Evolutionary conservation across 1,140 invertebrate species (phyloP).

Genomic region (Sinella curviseta): DNA sequence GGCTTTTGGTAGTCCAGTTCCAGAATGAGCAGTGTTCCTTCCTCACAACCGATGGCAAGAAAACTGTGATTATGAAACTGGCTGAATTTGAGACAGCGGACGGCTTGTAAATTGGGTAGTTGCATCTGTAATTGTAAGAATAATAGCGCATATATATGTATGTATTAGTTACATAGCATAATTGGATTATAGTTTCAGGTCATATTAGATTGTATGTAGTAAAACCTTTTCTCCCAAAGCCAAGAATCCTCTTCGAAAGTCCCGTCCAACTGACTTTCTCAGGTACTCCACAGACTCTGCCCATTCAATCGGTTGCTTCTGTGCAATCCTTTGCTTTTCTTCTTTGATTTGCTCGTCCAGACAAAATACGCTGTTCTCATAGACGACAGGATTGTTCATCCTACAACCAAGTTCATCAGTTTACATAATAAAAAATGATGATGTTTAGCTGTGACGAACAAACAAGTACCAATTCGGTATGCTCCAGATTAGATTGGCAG

Average conservation of each 20-base stretch:
- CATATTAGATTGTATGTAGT: not conserved
- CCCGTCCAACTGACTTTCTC: not conserved
- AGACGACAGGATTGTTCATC: not conserved
- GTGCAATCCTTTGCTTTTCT: not conserved
- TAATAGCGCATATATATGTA: not conserved
- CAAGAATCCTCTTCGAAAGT: not conserved
- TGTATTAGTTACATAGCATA: not conserved
- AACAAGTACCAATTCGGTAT: not conserved
- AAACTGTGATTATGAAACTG: not conserved
- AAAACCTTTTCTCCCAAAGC: not conserved
- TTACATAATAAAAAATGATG: not conserved
- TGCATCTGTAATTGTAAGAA: not conserved
- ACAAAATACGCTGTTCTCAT: not conserved
- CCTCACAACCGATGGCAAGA: conserved; percentile 1
- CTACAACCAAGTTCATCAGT: not conserved
- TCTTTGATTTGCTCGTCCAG: not conserved
- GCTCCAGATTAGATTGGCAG: not conserved
- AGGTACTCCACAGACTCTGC: not conserved
- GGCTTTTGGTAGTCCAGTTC: conserved; percentile 20
- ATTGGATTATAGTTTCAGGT: not conserved
- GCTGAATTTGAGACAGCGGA: conserved; percentile 1
- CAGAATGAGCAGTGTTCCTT: not conserved
- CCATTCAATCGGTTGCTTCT: not conserved
- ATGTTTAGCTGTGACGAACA: too few species aligned
- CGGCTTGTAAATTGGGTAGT: not conserved